phyloP scores from a whole-genome alignment of 2,797 vertebrate genomes.

The Silurus lanzhouensis region DNA sequence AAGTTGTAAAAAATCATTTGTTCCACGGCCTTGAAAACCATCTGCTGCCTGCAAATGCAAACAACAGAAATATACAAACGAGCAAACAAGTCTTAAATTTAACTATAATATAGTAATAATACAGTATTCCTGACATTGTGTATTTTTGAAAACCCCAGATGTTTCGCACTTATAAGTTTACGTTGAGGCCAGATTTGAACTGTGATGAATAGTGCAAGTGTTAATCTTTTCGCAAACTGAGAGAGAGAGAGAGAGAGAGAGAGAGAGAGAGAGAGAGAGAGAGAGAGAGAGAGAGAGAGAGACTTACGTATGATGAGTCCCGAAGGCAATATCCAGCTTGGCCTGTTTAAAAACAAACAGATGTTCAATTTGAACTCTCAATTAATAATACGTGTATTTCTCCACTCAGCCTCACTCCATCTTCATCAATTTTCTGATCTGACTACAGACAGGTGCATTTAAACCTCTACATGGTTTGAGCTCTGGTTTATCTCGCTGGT shows the following conservation, averaged over 20 bases:
- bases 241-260: no score
- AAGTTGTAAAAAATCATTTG: neutral
- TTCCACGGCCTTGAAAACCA: neutral
- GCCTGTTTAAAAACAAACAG: slow-evolving; percentile 77
- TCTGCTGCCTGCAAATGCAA: neutral
- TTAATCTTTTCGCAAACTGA: neutral
- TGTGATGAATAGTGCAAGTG: neutral
- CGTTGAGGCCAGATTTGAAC: neutral
- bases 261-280: neutral
- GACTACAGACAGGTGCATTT: neutral
- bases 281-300: neutral
- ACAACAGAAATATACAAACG: neutral
- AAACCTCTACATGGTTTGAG: neutral
- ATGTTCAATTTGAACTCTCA: slow-evolving; percentile 24
- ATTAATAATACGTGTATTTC: neutral
- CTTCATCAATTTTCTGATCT: neutral
- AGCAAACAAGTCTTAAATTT: neutral
- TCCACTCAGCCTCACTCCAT: neutral
- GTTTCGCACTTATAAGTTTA: neutral
- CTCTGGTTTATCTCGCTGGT: neutral
- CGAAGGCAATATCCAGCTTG: slow-evolving; percentile 96
- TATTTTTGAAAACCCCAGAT: neutral
- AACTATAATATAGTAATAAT: neutral
- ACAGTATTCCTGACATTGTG: neutral
- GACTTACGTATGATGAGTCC: slow-evolving; percentile 98